Base-by-base conservation (phyloP, 2,888 invertebrate species). In the Trichopria drosophilae region DNA sequence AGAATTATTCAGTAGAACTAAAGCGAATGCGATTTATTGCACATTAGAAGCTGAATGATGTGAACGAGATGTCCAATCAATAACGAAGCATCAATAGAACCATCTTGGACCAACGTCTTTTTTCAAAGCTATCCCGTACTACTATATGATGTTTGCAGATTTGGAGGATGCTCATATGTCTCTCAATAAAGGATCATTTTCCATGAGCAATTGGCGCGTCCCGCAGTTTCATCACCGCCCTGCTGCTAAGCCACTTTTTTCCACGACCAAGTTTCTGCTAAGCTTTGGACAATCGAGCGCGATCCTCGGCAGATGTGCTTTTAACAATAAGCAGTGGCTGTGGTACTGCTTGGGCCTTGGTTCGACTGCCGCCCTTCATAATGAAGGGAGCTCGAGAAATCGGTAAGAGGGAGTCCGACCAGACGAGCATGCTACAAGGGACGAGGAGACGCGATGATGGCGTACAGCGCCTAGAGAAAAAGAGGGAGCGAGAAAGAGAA, bases 261-360 rank as follows among this genome's bases (percentile, higher is more conserved):
- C 61, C 61, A 65, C 60, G 65, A 66, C 63, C 67, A 58, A 66
- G 64, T 66, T 61, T 65, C 36, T 59, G 61, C 67, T 69, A 72
- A 73, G 67, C 70, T 62, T 60, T 60, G 72, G 74, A 74, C 73
- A 74, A 74, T 74, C 73, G 73, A 63, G 59, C 55, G 64, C 63
- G 65, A 67, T 68, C 68, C 60, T 62, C 65, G 68, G 74, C 74
- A 75, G 75, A 75, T 75, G 75, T 75, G 72, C 70, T 62, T 57
- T 60, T 69, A 70, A 75, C 75, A 75, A 75, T 74, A 69, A 69
- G 62, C 49, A 39, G 13, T 23, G 40, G 44, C 49, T 35, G 53
- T 41, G 49, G 53, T 62, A 51, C 58, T n/a, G n/a, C n/a, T 63
- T 57, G 60, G 65, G 64, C 67, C 65, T 52, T 55, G 53, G 49